A percentile compares a stretch with the other conserved stretches of the same genome.
Evolutionary conservation across 2,113 vertebrate genomes (phyloP).

Genomic region (Microcebus ravelobensis): DNA sequence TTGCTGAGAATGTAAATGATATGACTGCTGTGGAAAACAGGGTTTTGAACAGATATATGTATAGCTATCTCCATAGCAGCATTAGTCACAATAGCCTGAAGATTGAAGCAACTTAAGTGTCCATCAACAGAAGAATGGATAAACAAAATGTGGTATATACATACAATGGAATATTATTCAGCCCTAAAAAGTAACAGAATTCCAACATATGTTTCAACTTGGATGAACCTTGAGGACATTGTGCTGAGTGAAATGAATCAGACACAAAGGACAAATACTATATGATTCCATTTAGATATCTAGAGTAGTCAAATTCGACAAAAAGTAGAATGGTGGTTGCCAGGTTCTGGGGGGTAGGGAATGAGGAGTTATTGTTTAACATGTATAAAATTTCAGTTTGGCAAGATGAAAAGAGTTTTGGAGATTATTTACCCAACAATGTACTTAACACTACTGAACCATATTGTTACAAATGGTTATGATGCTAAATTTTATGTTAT

Average conservation of each 20-base stretch:
- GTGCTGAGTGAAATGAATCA: neutral
- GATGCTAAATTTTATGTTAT: neutral
- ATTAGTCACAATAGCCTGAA: neutral
- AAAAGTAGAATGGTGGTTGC: neutral
- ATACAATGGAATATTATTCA: no score
- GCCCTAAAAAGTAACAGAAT: neutral
- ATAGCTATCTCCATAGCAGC: neutral
- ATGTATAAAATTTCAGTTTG: neutral
- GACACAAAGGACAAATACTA: neutral
- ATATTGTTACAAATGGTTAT: neutral
- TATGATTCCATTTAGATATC: neutral
- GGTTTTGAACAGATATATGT: neutral
- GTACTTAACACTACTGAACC: neutral
- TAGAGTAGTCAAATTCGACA: neutral
- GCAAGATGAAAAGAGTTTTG: neutral
- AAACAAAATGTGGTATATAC: no score
- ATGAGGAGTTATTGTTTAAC: neutral
- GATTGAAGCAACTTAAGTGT: neutral
- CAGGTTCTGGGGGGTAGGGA: no score
- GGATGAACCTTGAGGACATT: neutral
- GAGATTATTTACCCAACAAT: neutral
- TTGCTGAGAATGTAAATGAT: neutral
- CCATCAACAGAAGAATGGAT: neutral
- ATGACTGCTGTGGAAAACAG: neutral
- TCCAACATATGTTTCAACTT: neutral